phyloP scores from a whole-genome alignment of 2,797 vertebrate genomes.

The Austrolebias charrua region DNA sequence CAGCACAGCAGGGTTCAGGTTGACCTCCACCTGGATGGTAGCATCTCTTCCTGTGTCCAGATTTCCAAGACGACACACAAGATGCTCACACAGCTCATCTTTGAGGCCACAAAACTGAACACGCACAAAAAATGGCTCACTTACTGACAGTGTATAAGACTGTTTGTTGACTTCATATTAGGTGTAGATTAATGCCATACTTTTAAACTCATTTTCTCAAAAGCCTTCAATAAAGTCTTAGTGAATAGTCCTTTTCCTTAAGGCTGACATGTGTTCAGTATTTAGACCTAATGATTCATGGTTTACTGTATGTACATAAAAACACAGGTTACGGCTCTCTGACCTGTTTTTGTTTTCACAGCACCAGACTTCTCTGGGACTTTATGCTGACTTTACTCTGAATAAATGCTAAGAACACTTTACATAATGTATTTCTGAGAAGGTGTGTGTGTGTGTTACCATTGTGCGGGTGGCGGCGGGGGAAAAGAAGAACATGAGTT shows the following conservation, averaged over 20 bases:
- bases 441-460: conserved; percentile 69
- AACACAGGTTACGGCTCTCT: too few relatives aligned
- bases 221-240: too few relatives aligned
- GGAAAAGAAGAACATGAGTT: conserved; percentile 86
- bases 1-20: conserved; percentile 85
- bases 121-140: neutral
- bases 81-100: conserved; percentile 83
- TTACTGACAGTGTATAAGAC: neutral
- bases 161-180: neutral
- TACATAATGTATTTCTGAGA: neutral
- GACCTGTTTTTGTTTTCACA: too few relatives aligned
- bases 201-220: too few relatives aligned
- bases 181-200: neutral
- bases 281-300: too few relatives aligned
- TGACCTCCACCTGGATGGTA: conserved; percentile 82
- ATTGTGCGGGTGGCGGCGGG: conserved; percentile 81
- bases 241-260: too few relatives aligned
- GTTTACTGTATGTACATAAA: too few relatives aligned
- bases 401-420: neutral
- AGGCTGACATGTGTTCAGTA: too few relatives aligned
- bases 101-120: conserved; percentile 84
- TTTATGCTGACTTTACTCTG: neutral
- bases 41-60: conserved; percentile 88
- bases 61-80: conserved; percentile 87
- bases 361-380: too few relatives aligned